A percentile compares a stretch with the other conserved stretches of the same genome.
Evolutionary conservation across 2,888 invertebrate genomes (phyloP).

Genomic region (Rotaria socialis): DNA sequence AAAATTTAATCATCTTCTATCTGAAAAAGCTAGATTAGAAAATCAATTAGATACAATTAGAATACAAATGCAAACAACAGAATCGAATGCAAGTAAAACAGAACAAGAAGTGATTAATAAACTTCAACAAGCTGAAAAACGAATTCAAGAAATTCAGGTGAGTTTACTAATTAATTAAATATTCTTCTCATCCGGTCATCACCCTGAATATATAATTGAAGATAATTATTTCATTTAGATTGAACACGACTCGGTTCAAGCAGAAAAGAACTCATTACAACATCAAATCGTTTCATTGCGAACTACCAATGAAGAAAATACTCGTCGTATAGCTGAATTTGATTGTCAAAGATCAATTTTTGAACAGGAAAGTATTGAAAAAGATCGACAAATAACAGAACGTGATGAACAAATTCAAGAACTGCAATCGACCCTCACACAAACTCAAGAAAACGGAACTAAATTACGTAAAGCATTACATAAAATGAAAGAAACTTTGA

Average conservation of each 20-base stretch:
- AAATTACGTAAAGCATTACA: slow-evolving; percentile 36
- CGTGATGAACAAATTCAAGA: neutral
- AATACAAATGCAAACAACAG: neutral
- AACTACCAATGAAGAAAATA: neutral
- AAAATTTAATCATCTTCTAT: neutral
- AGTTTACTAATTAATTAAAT: neutral
- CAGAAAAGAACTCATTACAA: neutral
- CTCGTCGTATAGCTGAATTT: neutral
- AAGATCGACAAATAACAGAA: neutral
- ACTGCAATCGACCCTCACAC: neutral
- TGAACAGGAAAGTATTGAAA: neutral
- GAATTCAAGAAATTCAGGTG: neutral
- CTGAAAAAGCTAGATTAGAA: neutral
- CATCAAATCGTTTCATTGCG: neutral
- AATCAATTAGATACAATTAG: neutral
- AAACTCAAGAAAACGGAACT: neutral
- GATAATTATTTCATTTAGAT: too few species aligned
- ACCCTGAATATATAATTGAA: too few species aligned
- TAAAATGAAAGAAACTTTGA: neutral
- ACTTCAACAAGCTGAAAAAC: neutral
- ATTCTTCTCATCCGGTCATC: too few species aligned
- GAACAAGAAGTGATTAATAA: neutral
- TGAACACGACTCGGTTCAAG: neutral
- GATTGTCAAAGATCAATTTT: neutral
- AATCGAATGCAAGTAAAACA: neutral